Conservation (phyloP, 2,113 vertebrate genomes). For the Tyrannus savana region DNA sequence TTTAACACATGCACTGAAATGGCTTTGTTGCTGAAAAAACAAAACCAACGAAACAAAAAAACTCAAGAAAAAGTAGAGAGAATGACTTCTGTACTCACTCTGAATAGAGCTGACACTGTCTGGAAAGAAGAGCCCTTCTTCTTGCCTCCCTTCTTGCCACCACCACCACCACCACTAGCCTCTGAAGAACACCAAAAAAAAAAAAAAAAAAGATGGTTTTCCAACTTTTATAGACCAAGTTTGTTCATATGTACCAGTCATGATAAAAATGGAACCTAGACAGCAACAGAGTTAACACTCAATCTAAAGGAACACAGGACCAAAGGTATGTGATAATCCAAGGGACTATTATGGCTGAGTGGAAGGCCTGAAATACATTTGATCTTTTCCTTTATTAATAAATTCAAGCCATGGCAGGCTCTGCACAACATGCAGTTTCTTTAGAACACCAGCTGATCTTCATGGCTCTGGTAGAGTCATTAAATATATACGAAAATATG, state of each 20-base stretch:
- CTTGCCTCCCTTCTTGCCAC: constrained; percentile 62
- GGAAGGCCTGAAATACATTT: neutral
- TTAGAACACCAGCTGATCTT: neutral
- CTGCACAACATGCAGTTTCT: neutral
- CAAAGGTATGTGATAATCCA: neutral
- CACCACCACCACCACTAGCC: neutral
- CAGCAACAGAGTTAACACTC: neutral
- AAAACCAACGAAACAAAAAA: neutral
- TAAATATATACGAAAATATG: neutral
- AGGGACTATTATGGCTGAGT: neutral
- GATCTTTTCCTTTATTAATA: neutral
- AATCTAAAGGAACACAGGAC: neutral
- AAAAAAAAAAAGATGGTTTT: neutral
- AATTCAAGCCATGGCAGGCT: neutral
- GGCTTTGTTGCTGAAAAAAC: neutral
- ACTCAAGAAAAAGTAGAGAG: neutral
- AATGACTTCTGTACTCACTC: neutral
- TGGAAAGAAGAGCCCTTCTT: constrained; percentile 66
- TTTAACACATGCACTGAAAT: neutral
- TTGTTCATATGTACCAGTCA: neutral
- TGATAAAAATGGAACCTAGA: neutral
- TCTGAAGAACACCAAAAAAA: neutral
- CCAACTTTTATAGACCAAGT: neutral
- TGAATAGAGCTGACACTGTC: constrained; percentile 59
- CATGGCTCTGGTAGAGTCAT: neutral